A percentile compares a stretch with the other conserved stretches of the same genome.
phyloP scores from a whole-genome alignment of 2,888 invertebrate genomes.

The Caenorhabditis uteleia region DNA sequence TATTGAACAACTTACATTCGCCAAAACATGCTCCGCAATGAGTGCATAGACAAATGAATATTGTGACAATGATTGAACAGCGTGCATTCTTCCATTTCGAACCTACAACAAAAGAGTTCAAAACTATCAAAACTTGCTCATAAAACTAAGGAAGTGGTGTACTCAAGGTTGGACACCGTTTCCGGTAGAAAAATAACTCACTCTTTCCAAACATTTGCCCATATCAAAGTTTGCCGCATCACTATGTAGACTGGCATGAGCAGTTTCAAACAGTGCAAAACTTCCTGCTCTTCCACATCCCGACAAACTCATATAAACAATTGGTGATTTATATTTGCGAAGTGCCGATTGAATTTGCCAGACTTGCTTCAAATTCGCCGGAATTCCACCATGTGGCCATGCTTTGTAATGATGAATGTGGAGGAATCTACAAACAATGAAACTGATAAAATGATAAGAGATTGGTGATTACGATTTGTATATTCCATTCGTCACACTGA shows the following conservation, averaged over 20 bases:
- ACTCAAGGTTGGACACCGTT: background rate
- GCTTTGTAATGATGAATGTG: constrained; percentile 42
- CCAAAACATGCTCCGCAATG: constrained; percentile 38
- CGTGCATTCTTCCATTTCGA: constrained; percentile 37
- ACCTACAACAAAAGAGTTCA: constrained; percentile 13
- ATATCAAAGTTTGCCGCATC: constrained; percentile 9
- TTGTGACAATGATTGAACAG: constrained; percentile 37
- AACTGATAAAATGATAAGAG: too few species aligned
- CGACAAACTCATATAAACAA: constrained; percentile 46
- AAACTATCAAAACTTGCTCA: background rate
- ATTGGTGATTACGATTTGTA: constrained; percentile 23
- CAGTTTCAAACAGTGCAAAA: constrained; percentile 42
- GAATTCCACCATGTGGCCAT: constrained; percentile 37
- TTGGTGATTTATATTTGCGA: constrained; percentile 39
- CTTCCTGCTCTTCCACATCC: constrained; percentile 57
- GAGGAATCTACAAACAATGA: constrained; percentile 31
- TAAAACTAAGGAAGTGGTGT: background rate
- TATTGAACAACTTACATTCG: constrained; percentile 15
- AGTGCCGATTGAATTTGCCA: constrained; percentile 40
- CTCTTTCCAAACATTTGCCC: constrained; percentile 23
- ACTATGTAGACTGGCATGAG: constrained; percentile 10
- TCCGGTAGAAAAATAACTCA: background rate
- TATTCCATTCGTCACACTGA: constrained; percentile 36
- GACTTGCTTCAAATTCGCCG: constrained; percentile 20
- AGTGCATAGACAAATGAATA: constrained; percentile 32